Conservation (phyloP, 2,888 invertebrate genomes). For the Tachystola acroxantha region DNA sequence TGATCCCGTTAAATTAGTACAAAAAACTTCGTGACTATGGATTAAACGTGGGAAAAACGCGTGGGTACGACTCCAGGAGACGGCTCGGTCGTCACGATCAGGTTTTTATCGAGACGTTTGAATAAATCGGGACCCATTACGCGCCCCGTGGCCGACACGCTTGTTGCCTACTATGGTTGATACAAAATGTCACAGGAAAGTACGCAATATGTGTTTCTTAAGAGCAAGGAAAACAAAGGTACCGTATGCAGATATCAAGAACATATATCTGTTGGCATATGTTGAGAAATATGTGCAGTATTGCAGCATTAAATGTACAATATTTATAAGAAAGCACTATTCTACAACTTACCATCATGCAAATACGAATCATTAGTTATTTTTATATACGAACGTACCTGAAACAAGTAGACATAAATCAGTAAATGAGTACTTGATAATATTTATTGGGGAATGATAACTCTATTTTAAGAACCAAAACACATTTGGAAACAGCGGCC, state of each 20-base stretch:
- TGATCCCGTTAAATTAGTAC: neutral
- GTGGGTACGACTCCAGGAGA: conserved; percentile 28
- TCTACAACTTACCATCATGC: too few relatives aligned
- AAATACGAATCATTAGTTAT: too few relatives aligned
- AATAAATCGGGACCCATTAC: conserved; percentile 31
- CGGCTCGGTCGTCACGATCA: conserved; percentile 37
- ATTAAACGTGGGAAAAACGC: conserved; percentile 55
- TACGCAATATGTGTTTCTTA: neutral
- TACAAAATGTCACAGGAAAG: conserved; percentile 1
- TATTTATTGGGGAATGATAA: conserved; percentile 15
- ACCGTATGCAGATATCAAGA: too few relatives aligned
- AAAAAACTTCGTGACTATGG: conserved; percentile 40
- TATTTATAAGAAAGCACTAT: too few relatives aligned
- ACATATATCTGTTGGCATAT: too few relatives aligned
- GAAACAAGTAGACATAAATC: conserved; percentile 37
- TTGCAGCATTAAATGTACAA: too few relatives aligned
- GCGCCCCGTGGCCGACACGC: conserved; percentile 6
- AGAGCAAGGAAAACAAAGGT: too few relatives aligned
- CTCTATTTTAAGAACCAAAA: conserved; percentile 18
- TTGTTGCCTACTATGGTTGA: conserved; percentile 4
- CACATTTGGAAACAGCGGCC: neutral
- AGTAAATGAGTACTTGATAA: conserved; percentile 25
- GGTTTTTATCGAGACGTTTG: conserved; percentile 43
- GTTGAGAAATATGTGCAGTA: too few relatives aligned
- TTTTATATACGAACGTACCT: too few relatives aligned